phyloP scores from a whole-genome alignment of 2,797 vertebrate species.

The Distichodus sexfasciatus region DNA sequence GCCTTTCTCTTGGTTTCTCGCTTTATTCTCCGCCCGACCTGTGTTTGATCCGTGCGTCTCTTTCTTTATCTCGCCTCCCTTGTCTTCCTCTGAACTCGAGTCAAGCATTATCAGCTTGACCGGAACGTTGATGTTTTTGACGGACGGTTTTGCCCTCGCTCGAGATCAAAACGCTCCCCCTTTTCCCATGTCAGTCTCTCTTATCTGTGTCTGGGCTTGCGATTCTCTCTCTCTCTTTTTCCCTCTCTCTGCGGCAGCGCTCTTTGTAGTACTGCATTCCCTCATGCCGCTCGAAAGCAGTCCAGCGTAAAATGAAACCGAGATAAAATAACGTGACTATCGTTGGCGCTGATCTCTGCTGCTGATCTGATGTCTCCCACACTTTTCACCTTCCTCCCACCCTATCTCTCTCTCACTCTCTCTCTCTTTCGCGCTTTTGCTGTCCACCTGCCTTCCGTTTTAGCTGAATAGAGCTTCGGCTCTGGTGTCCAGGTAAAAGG shows the following conservation, averaged over 20 bases:
- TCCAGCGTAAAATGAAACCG: neutral
- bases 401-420: neutral
- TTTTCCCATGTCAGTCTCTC: neutral
- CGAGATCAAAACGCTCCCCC: neutral
- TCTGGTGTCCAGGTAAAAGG: neutral
- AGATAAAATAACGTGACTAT: neutral
- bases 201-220: neutral
- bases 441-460: neutral
- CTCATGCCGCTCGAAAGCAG: neutral
- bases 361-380: neutral
- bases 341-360: neutral
- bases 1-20: neutral
- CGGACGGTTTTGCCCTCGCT: neutral
- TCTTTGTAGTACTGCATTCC: neutral
- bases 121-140: neutral
- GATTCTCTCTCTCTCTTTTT: neutral
- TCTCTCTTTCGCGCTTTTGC: no score
- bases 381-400: no score
- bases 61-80: neutral
- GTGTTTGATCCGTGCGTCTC: neutral
- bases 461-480: neutral
- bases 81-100: neutral
- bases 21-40: neutral
- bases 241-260: neutral
- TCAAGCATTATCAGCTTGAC: neutral